Evolutionary conservation across 2,888 invertebrate genomes (phyloP).

Genomic region (Caenorhabditis doughertyi): DNA sequence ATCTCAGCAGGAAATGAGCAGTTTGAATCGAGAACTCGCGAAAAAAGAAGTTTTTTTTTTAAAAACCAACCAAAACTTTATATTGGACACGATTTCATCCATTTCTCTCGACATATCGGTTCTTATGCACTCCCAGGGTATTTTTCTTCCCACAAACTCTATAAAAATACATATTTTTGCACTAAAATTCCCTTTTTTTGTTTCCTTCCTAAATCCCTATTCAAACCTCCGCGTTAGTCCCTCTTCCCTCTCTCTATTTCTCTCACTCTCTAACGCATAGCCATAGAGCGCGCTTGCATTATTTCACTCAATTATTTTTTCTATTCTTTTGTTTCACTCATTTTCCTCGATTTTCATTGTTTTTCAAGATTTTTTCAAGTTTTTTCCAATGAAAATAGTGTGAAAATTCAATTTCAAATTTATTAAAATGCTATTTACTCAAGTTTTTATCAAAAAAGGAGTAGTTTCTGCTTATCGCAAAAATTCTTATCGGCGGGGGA

Average conservation of each 20-base stretch:
- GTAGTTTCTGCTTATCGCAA: neutral
- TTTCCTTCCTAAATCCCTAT: neutral
- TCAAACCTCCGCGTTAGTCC: no score
- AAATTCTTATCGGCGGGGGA: neutral
- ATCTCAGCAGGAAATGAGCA: no score
- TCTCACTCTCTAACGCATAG: neutral
- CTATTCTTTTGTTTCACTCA: neutral
- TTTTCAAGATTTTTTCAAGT: neutral
- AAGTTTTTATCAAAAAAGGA: neutral
- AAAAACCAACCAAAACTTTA: no score
- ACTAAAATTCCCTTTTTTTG: neutral
- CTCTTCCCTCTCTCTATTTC: neutral
- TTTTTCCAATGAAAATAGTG: neutral
- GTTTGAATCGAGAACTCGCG: no score
- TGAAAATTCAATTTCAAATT: neutral
- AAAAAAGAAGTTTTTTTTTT: no score
- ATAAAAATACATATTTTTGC: neutral
- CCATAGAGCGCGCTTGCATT: constrained; percentile 17
- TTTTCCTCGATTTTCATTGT: neutral
- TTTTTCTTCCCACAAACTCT: no score
- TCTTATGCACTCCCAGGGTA: no score
- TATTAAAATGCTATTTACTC: no score
- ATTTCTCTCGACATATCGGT: no score
- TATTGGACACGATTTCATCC: no score
- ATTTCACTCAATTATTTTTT: neutral